These are phyloP conservation scores for Arenicola marina DNA, from an alignment of 2,888 invertebrate species.

Conservation along the genomic window DNA sequence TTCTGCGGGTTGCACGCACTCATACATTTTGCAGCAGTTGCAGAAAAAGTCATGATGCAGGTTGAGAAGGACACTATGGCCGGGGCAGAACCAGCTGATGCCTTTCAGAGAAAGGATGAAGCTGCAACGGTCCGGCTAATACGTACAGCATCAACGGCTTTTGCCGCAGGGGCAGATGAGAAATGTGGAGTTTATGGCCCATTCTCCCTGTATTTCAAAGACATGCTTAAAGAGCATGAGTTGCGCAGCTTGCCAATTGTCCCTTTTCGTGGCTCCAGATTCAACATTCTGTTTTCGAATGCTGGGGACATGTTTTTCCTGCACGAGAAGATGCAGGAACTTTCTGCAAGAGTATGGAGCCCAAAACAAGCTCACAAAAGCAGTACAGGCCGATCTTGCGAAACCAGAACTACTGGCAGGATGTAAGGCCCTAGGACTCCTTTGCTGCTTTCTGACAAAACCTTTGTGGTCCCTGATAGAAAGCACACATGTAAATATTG, in stretches of 20 bases:
- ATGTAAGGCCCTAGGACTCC: constrained; percentile 32
- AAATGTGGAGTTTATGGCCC: background rate
- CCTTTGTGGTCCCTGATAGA: constrained; percentile 7
- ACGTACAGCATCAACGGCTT: background rate
- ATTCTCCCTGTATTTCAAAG: background rate
- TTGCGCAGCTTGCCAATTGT: background rate
- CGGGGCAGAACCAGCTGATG: background rate
- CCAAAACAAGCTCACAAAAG: constrained; percentile 1
- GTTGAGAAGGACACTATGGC: background rate
- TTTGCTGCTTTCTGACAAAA: constrained; percentile 11
- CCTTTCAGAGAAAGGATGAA: background rate
- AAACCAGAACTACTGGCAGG: constrained; percentile 29
- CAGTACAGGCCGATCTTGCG: constrained; percentile 24
- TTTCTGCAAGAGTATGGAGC: constrained; percentile 1
- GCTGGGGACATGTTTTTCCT: background rate
- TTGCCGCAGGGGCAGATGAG: constrained; percentile 9
- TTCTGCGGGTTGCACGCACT: constrained; percentile 34
- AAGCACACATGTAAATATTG: background rate
- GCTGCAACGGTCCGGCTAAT: background rate
- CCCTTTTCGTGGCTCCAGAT: constrained; percentile 2
- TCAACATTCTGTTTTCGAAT: constrained; percentile 1
- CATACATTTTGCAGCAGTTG: constrained; percentile 30
- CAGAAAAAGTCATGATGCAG: background rate
- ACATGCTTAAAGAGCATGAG: background rate
- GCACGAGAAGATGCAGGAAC: background rate